Evolutionary conservation across 2,113 vertebrate species (phyloP), one percentile per base, ranked within the genome.

Genomic region (Natator depressus): DNA sequence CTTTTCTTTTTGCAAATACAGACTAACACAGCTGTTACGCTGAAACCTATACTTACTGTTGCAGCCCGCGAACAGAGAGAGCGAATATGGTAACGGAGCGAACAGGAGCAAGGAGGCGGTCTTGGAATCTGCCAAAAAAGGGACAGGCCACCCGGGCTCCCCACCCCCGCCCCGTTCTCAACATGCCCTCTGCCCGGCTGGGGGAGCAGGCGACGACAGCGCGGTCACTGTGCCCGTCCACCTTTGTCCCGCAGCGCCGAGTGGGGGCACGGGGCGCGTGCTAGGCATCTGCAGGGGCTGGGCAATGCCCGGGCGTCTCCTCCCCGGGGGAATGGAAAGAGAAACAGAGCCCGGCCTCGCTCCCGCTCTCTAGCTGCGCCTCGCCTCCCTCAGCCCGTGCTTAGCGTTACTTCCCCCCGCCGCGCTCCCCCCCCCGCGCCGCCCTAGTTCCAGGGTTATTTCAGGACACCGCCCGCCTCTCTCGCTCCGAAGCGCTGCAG

Each of bases 381-480:
- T 24, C 55, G 35, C 59, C 25, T 3, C n/a, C 31, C 19, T 5
- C 22, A 3, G 20, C 72, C 31, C 47, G 24, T 20, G 47, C 20
- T 1, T 49, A 35, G 42, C 29, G 22, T 22, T 46, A 10, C 25
- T 22, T 35, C 54, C 72, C 11, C n/a, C 55, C 49, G 42, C 85
- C 8, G 24, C 17, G 13, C 42, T 22, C 11, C 84, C 87, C 59
- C 10, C 51, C 24, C 7, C 42, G 31, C 5, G 31, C 5, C 3
- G 27, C 51, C 76, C 78, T 59, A 59, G 27, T 29, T 59, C 2
- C 57, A 59, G 92, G 94, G 95, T 95, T 90, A 92, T 53, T 62
- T 80, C 38, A 86, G 92, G 96, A 94, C 93, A 94, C 82, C 69
- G 93, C 84, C 91, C 93, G 91, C 90, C 88, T 81, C 88, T 65